Evolutionary conservation across 2,888 invertebrate genomes (phyloP).

Genomic region (Dynastes tityus): DNA sequence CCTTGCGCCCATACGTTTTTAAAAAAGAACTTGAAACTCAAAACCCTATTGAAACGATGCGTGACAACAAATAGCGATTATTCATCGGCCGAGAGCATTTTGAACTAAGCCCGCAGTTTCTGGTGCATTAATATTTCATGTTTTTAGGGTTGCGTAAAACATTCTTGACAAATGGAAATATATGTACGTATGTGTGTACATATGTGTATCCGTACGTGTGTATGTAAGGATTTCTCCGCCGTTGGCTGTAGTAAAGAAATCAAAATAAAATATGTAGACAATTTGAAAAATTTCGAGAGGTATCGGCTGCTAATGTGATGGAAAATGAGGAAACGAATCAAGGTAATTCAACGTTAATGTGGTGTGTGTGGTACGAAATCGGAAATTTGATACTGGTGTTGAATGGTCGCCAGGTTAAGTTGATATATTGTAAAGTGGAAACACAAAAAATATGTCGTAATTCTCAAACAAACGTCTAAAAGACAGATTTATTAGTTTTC

Average conservation of each 20-base stretch:
- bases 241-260: not conserved
- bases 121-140: conserved; percentile 10
- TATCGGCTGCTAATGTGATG: not conserved
- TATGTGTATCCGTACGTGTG: too few relatives aligned
- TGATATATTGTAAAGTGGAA: conserved; percentile 3
- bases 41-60: conserved; percentile 35
- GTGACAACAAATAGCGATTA: conserved; percentile 40
- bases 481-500: not conserved
- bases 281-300: not conserved
- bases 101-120: conserved; percentile 20
- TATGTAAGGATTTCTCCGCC: conserved; percentile 3
- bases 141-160: not conserved
- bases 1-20: conserved; percentile 24
- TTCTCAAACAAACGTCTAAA: not conserved
- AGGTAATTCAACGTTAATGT: not conserved
- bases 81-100: conserved; percentile 15
- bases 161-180: conserved; percentile 29
- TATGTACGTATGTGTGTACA: not conserved
- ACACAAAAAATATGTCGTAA: not conserved
- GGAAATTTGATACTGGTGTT: conserved; percentile 23
- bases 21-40: conserved; percentile 31
- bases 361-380: not conserved
- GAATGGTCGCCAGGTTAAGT: not conserved
- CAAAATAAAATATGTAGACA: conserved; percentile 7
- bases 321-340: conserved; percentile 4